Percentiles rank a stretch among this genome's conserved stretches.
Evolutionary conservation across 2,797 vertebrate species (phyloP).

Genomic region (Falco columbarius): DNA sequence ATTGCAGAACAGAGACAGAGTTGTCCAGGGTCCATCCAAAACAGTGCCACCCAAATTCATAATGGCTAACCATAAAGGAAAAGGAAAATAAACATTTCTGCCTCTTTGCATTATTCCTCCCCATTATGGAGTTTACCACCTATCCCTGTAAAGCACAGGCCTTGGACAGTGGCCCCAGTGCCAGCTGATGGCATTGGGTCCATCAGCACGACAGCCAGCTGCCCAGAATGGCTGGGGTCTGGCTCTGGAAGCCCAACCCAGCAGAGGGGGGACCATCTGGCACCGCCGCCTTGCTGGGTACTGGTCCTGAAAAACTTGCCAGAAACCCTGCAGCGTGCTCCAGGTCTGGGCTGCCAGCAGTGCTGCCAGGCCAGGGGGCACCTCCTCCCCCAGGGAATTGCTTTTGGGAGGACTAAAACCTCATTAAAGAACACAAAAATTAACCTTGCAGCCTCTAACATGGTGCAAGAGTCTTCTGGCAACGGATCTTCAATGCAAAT

Average conservation of each 20-base stretch:
- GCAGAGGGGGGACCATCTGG: not conserved
- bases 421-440: fast-evolving
- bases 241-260: not conserved
- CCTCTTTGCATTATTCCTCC: not conserved
- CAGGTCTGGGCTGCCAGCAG: fast-evolving
- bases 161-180: not conserved
- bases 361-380: fast-evolving
- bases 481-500: not conserved
- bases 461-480: not conserved
- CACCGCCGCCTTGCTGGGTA: not conserved
- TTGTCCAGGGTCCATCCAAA: not conserved
- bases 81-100: slow-evolving; percentile 38
- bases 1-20: not conserved
- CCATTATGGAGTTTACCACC: not conserved
- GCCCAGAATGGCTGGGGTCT: not conserved
- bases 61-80: not conserved
- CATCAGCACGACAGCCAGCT: not conserved
- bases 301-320: not conserved
- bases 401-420: not conserved
- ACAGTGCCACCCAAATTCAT: not conserved
- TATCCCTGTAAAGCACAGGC: not conserved
- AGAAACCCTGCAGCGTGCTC: not conserved
- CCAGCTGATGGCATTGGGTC: slow-evolving; percentile 20
- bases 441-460: not conserved
- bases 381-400: not conserved